Evolutionary conservation across 53 echinoderm and acorn worm genomes (phyloP), one percentile per base, ranked within the genome.

Genomic region (Echinometra lucunter): DNA sequence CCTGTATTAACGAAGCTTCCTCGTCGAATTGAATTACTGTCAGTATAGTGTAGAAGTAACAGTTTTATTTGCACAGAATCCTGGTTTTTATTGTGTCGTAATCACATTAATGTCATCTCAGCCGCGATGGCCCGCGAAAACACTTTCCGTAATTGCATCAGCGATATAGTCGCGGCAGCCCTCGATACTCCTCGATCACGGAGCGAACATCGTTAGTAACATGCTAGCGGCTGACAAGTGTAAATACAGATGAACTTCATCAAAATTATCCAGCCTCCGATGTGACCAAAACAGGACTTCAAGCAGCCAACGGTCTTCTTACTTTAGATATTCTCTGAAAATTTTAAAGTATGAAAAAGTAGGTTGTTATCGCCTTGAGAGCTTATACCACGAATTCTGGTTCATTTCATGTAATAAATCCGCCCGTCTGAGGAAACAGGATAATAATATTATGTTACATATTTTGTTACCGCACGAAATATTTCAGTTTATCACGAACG

Each of bases 111-210:
- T 91, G 91, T 91, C 91, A 69, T 21, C 37, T 21, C 47, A 91
- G 47, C 91, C 69, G 58, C 58, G 30, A 58, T 58, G 40, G 60
- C 66, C 58, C 69, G 66, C 44, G 91, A 45, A 91, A 67, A 91
- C 91, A 91, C 91, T 91, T 69, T 45, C 25, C 70, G 70, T 91
- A 91, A 91, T 91, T 91, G 91, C 91, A 91, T 91, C 63, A 66
- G n/a, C 69, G 69, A 66, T 69, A 58, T 37, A 35, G 37, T 37
- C 90, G 25, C 38, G 16, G 90, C 12, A 45, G 6, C 25, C 63
- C 60, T 40, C 58, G 55, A 57, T 88, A 56, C 32, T 12, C 35
- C 57, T 53, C 57, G 55, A 88, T 56, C 88, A 57, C 53, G 0
- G 53, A 53, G 1, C 53, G 53, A 11, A 53, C 34, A 55, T 88